Conservation (phyloP, 1,140 invertebrate species). For the Apis laboriosa region DNA sequence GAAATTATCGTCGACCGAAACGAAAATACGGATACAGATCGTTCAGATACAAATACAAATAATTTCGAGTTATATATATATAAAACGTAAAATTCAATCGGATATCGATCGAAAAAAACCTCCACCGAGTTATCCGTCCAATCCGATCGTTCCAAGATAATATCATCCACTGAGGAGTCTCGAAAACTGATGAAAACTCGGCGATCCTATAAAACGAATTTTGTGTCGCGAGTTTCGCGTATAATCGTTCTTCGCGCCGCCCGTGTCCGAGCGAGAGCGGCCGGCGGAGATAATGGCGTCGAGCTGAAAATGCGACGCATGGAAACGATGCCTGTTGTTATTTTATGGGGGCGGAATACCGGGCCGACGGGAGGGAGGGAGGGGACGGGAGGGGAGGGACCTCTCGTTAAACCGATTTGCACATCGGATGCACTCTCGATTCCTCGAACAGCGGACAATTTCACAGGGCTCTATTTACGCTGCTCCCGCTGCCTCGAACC, state of each 20-base stretch:
- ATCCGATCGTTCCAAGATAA: too few relatives aligned
- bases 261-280: not conserved
- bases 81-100: too few relatives aligned
- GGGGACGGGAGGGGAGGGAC: not conserved
- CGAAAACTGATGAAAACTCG: too few relatives aligned
- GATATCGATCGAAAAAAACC: too few relatives aligned
- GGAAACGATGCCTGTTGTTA: conserved; percentile 67
- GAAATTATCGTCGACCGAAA: not conserved
- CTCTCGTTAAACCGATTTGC: conserved; percentile 70
- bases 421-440: conserved; percentile 71
- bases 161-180: too few relatives aligned
- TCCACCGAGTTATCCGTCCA: too few relatives aligned
- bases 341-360: conserved; percentile 54
- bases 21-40: too few relatives aligned
- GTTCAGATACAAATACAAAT: too few relatives aligned
- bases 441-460: conserved; percentile 68
- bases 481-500: conserved; percentile 4
- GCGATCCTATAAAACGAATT: too few relatives aligned
- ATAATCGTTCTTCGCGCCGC: not conserved
- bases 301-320: conserved; percentile 62
- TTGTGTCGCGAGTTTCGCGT: too few relatives aligned
- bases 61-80: too few relatives aligned
- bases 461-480: conserved; percentile 61
- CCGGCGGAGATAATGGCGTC: conserved; percentile 59
- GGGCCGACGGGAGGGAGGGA: not conserved